Conservation (phyloP, 2,888 invertebrate species). For the Pimpla rufipes region DNA sequence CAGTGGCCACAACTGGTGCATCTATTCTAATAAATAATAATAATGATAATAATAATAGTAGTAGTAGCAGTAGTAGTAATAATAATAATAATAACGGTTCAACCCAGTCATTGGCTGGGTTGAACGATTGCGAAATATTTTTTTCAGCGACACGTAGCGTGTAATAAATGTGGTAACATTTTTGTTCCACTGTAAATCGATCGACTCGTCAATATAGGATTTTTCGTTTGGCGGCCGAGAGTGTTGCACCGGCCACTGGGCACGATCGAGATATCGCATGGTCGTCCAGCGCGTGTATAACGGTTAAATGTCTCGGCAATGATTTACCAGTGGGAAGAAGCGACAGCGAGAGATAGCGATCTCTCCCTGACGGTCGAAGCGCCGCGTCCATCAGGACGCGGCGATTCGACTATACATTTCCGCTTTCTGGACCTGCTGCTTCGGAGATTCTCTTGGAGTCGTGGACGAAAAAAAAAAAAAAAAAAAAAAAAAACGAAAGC, state of each 20-base stretch:
- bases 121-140: too few relatives aligned
- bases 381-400: constrained; percentile 56
- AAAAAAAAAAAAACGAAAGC: constrained; percentile 45
- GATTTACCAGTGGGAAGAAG: constrained; percentile 78
- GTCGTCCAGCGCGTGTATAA: constrained; percentile 54
- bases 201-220: constrained; percentile 21
- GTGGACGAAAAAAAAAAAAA: constrained; percentile 38
- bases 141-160: too few relatives aligned
- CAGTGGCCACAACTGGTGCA: too few relatives aligned
- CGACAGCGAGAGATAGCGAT: constrained; percentile 75
- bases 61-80: too few relatives aligned
- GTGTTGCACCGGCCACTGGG: constrained; percentile 41
- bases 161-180: constrained; percentile 67
- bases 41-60: too few relatives aligned
- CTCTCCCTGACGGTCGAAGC: constrained; percentile 50
- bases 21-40: too few relatives aligned
- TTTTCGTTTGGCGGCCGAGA: constrained; percentile 10
- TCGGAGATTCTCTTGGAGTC: constrained; percentile 3
- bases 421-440: constrained; percentile 42
- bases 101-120: too few relatives aligned
- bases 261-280: constrained; percentile 59
- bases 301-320: constrained; percentile 83
- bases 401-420: constrained; percentile 31
- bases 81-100: neutral
- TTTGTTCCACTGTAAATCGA: constrained; percentile 38